phyloP scores from a whole-genome alignment of 2,797 vertebrate genomes.

The Malurus splendens region DNA sequence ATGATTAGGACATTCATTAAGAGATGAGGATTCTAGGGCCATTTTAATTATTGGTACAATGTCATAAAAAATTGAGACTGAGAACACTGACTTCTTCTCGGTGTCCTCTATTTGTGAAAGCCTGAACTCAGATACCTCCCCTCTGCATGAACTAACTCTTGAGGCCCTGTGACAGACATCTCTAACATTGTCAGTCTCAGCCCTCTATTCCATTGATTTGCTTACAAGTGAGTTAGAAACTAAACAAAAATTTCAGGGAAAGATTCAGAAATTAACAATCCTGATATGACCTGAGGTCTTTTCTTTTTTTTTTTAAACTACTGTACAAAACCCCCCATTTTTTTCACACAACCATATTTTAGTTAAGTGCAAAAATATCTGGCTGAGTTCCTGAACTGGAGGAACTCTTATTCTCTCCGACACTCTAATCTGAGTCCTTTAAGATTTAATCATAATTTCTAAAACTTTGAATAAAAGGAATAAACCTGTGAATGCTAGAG shows the following conservation, averaged over 20 bases:
- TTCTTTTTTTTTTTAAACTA: not conserved
- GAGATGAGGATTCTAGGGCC: not conserved
- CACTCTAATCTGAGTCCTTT: not conserved
- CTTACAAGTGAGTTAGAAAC: not conserved
- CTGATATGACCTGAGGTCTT: not conserved
- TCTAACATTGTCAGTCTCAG: not conserved
- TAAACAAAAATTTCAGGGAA: not conserved
- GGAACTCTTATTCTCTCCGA: not conserved
- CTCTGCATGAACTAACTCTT: not conserved
- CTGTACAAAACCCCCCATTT: not conserved
- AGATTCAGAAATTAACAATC: not conserved
- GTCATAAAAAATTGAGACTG: not conserved
- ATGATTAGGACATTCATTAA: not conserved
- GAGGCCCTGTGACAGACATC: not conserved
- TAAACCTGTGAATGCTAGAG: not conserved
- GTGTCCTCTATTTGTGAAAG: not conserved
- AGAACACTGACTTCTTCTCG: not conserved
- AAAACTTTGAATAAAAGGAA: slow-evolving; percentile 5
- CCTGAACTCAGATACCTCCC: not conserved
- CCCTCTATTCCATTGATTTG: not conserved
- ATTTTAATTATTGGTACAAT: not conserved
- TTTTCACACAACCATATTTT: not conserved
- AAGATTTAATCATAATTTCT: not conserved
- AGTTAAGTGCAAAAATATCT: not conserved
- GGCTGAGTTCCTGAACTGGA: not conserved